These are phyloP conservation scores for Uloborus plumipes DNA, from an alignment of 2,888 invertebrate genomes.

Conservation along the genomic window DNA sequence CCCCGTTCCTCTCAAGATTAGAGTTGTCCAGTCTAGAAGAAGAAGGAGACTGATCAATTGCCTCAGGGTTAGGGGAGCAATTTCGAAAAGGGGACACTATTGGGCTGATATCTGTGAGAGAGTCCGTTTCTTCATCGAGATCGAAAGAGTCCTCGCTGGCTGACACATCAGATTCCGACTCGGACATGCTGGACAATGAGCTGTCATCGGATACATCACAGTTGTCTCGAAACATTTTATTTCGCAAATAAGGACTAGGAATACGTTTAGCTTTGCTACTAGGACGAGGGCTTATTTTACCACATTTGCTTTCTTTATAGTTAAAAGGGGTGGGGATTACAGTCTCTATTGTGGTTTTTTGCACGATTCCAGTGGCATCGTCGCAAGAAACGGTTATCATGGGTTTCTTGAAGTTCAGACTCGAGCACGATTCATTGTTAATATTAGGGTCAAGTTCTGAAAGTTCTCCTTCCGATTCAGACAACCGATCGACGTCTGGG, in stretches of 20 bases:
- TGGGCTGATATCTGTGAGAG: slow-evolving; percentile 62
- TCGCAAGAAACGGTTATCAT: slow-evolving; percentile 53
- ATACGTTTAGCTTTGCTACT: slow-evolving; percentile 6
- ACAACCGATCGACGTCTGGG: neutral
- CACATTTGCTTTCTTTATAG: slow-evolving; percentile 54
- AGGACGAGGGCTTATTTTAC: neutral
- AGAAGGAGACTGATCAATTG: too few species aligned
- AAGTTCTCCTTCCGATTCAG: neutral
- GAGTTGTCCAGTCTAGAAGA: neutral
- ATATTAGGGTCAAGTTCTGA: slow-evolving; percentile 14
- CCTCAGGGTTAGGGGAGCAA: slow-evolving; percentile 21
- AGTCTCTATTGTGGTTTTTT: slow-evolving; percentile 53
- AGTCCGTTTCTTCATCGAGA: slow-evolving; percentile 42
- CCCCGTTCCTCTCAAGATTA: neutral
- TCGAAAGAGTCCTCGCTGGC: slow-evolving; percentile 64
- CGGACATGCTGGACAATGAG: slow-evolving; percentile 40
- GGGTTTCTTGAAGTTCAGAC: slow-evolving; percentile 33
- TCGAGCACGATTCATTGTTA: slow-evolving; percentile 27
- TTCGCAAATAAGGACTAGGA: slow-evolving; percentile 41
- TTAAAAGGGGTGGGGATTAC: slow-evolving; percentile 50
- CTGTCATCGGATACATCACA: slow-evolving; percentile 50
- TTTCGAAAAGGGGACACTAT: slow-evolving; percentile 51
- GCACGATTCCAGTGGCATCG: slow-evolving; percentile 41
- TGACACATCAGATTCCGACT: slow-evolving; percentile 41
- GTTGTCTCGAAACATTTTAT: slow-evolving; percentile 35